A percentile compares a stretch with the other conserved stretches of the same genome.
These are phyloP conservation scores for Gastracanthus pulcherrimus DNA, from an alignment of 2,888 invertebrate species.

Conservation along the genomic window DNA sequence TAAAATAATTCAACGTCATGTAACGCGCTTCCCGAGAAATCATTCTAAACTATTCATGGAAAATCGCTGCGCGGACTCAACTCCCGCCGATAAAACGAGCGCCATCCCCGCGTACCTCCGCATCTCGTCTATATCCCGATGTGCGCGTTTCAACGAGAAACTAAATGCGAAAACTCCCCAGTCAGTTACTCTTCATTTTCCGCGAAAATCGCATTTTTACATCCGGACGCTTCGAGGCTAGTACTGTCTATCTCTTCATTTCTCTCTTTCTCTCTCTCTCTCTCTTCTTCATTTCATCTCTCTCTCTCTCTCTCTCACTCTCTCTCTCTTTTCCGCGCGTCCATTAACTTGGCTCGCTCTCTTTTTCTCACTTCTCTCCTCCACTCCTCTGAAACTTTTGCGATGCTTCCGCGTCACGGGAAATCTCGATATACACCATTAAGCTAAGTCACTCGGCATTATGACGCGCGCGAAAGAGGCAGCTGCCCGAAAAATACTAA, in stretches of 20 bases:
- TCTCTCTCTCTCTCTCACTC: too few relatives aligned
- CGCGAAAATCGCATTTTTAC: slow-evolving; percentile 36
- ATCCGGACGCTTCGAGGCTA: not conserved
- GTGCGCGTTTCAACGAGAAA: too few relatives aligned
- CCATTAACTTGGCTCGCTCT: slow-evolving; percentile 35
- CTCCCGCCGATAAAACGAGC: not conserved
- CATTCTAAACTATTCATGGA: slow-evolving; percentile 11
- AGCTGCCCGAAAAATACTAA: not conserved
- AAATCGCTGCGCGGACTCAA: not conserved
- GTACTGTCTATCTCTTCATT: not conserved
- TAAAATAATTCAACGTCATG: too few relatives aligned
- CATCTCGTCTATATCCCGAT: too few relatives aligned
- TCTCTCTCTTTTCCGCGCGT: too few relatives aligned
- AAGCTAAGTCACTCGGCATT: slow-evolving; percentile 38
- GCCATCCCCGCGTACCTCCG: too few relatives aligned
- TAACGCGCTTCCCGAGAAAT: not conserved
- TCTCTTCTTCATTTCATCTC: too few relatives aligned
- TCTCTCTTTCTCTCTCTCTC: too few relatives aligned
- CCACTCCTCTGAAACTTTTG: not conserved
- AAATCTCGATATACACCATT: slow-evolving; percentile 29
- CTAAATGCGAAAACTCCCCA: not conserved
- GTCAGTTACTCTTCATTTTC: slow-evolving; percentile 15
- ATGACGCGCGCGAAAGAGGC: not conserved
- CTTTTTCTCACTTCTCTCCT: too few relatives aligned
- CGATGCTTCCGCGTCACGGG: not conserved